These are phyloP conservation scores for Sebastolobus alascanus DNA, from an alignment of 2,797 vertebrate genomes.

Conservation along the genomic window DNA sequence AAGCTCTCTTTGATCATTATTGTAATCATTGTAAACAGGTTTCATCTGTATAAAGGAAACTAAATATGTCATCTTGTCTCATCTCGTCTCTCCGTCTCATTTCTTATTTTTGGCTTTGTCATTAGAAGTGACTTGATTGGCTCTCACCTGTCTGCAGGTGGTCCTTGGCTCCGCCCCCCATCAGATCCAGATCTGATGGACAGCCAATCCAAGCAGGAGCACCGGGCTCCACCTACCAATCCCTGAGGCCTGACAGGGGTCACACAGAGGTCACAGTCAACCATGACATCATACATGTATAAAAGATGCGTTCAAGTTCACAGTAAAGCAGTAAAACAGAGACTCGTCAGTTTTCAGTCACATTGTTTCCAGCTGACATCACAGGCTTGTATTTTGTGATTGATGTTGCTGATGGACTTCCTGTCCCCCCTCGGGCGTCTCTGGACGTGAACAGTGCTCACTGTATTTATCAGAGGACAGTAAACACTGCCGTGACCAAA, in stretches of 20 bases:
- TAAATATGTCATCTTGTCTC: no score
- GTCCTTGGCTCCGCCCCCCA: not conserved
- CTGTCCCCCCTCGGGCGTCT: not conserved
- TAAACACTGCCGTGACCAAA: not conserved
- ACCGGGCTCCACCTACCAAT: not conserved
- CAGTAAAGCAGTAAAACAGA: not conserved
- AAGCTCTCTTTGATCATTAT: no score
- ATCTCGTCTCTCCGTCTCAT: no score
- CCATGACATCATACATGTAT: not conserved
- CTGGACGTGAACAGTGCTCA: not conserved
- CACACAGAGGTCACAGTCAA: conserved; percentile 14
- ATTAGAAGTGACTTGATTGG: not conserved
- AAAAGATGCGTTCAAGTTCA: conserved; percentile 5
- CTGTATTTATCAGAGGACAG: not conserved
- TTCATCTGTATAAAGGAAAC: no score
- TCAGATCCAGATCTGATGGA: conserved; percentile 34
- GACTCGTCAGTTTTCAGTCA: not conserved
- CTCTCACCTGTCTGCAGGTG: conserved; percentile 34
- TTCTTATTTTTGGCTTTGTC: no score
- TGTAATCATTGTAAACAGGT: no score
- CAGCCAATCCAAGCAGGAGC: conserved; percentile 56
- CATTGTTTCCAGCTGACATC: not conserved
- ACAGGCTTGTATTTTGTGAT: not conserved
- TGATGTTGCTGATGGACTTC: not conserved
- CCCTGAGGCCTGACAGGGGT: conserved; percentile 33